phyloP scores from a whole-genome alignment of 2,888 invertebrate species.

The Cataglyphis altisquamis region DNA sequence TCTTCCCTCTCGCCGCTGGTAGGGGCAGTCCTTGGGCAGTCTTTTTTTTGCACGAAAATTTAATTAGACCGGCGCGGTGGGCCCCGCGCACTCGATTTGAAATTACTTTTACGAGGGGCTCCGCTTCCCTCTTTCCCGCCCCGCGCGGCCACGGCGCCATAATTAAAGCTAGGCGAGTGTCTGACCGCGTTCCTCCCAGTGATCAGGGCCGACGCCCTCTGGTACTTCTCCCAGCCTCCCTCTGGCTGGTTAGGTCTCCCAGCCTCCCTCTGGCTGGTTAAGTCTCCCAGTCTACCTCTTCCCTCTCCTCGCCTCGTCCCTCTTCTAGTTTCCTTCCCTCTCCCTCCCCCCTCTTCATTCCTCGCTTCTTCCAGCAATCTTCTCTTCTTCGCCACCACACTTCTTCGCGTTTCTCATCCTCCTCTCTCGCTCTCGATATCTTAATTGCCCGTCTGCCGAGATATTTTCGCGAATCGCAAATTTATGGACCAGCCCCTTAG shows the following conservation, averaged over 20 bases:
- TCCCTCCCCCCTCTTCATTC: neutral
- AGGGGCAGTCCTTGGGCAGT: conserved; percentile 48
- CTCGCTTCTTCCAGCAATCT: conserved; percentile 4
- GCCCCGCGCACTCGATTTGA: conserved; percentile 78
- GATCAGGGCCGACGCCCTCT: conserved; percentile 69
- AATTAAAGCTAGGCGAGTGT: conserved; percentile 79
- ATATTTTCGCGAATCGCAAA: conserved; percentile 81
- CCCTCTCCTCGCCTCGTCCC: conserved; percentile 4
- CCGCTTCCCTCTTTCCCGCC: conserved; percentile 66
- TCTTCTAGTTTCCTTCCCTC: conserved; percentile 15
- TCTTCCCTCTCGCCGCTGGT: conserved; percentile 46
- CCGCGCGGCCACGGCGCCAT: conserved; percentile 68
- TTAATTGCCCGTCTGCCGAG: conserved; percentile 80
- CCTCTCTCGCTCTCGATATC: conserved; percentile 76
- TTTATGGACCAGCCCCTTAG: conserved; percentile 79
- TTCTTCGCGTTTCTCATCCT: conserved; percentile 39
- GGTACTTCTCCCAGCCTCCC: conserved; percentile 61
- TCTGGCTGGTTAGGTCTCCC: conserved; percentile 15
- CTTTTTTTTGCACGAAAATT: conserved; percentile 80
- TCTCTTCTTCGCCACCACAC: conserved; percentile 13
- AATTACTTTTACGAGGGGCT: conserved; percentile 80
- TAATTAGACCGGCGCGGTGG: conserved; percentile 80
- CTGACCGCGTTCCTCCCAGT: conserved; percentile 57
- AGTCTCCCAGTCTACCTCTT: conserved; percentile 25
- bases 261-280: conserved; percentile 53